Conservation (phyloP, 2,113 vertebrate species). For the Daboia siamensis region DNA sequence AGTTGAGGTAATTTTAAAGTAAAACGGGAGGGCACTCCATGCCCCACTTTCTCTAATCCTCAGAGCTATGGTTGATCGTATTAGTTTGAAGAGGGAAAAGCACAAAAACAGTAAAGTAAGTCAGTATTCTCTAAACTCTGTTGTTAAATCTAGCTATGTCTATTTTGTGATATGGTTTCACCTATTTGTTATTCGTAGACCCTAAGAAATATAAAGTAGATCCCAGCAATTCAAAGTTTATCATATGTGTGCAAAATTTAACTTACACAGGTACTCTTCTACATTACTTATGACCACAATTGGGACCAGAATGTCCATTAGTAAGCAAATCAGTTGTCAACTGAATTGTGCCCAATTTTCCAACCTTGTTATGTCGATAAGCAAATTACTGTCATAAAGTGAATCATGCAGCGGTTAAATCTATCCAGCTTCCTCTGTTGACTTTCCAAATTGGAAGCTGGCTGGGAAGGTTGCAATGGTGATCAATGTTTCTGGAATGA, state of each 20-base stretch:
- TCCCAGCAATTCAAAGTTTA: neutral
- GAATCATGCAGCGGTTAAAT: neutral
- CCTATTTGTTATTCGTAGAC: neutral
- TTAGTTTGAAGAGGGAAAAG: neutral
- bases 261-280: neutral
- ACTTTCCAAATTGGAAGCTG: neutral
- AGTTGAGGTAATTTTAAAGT: neutral
- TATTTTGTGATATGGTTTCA: neutral
- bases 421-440: neutral
- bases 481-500: neutral
- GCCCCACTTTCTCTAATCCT: neutral
- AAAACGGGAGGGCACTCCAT: neutral
- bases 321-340: neutral
- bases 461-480: neutral
- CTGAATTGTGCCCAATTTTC: neutral
- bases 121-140: neutral
- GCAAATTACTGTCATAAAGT: neutral
- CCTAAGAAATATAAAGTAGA: neutral
- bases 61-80: neutral
- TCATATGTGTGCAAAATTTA: neutral
- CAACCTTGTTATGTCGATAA: neutral
- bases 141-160: neutral
- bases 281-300: neutral
- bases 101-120: neutral
- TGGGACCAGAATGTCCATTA: neutral